Base-by-base conservation (phyloP, 2,797 vertebrate genomes). In the Diplodus puntazzo region DNA sequence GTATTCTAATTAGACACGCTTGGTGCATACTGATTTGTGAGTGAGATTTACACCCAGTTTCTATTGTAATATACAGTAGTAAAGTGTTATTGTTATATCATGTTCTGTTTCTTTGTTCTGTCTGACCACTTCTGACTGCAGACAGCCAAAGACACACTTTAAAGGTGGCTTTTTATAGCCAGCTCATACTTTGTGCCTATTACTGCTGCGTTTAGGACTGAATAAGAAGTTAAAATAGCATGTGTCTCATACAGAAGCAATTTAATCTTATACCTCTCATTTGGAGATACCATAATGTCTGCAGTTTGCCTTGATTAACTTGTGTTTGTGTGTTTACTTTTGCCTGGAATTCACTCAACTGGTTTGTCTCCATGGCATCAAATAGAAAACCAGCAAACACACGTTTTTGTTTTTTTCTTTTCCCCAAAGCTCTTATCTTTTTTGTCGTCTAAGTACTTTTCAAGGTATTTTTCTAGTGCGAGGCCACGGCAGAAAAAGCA, bases 361-460 rank as follows among this genome's bases (percentile, higher is more conserved):
- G 55, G 8, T 64, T 84, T 65, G 80, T 87, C 73, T 79, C 84
- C 78, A 88, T 89, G 67, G 71, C 78, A 81, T 57, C 79, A 9
- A 78, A 77, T 57, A 87, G 86, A 88, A 64, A 87, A 67, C 39
- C 43, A 52, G 42, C 48, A 75, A 75, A 80, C 77, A 82, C 30
- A 46, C 27, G 5, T 45, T 62, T 39, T 75, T 71, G 42, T 18
- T 48, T 45, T n/a, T 0, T 5, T 13, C n/a, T 0, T 17, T 20
- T 9, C 25, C 0, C 42, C 8, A 48, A 77, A 75, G 74, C 8
- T 48, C 84, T 85, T 84, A 84, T 91, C 89, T 88, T 23, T 72
- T 83, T 69, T 74, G 2, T 23, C 69, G 80, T 78, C 80, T 85
- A 80, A 86, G 74, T 81, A 71, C 75, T 87, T 77, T 87, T 83